Conservation (phyloP, 2,797 vertebrate genomes). For the Agapornis canus region DNA sequence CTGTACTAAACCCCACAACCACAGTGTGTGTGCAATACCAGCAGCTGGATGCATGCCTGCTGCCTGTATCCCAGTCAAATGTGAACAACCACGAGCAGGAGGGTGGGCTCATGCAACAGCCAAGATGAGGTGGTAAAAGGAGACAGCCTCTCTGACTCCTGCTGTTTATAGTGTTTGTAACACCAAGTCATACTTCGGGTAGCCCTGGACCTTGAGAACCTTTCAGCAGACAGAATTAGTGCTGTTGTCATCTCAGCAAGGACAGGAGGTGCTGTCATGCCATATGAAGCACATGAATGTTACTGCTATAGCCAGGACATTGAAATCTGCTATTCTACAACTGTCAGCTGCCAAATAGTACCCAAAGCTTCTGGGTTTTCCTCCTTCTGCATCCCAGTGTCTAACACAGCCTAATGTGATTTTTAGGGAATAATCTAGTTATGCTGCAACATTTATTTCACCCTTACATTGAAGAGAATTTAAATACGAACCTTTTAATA, state of each 20-base stretch:
- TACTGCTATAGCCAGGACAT: not conserved
- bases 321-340: not conserved
- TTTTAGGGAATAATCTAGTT: slow-evolving; percentile 37
- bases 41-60: fast-evolving
- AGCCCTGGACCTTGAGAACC: not conserved
- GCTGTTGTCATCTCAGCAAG: not conserved
- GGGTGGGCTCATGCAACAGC: not conserved
- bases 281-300: not conserved
- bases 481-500: slow-evolving; percentile 27
- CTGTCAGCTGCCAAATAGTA: not conserved
- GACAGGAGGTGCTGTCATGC: not conserved
- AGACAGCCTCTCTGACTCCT: not conserved
- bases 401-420: not conserved
- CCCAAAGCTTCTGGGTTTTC: not conserved
- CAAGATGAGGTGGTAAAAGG: not conserved
- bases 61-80: not conserved
- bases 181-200: not conserved
- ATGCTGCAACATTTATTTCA: slow-evolving; percentile 30
- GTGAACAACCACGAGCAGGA: not conserved
- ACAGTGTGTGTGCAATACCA: fast-evolving
- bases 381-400: not conserved
- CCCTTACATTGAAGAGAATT: slow-evolving; percentile 26
- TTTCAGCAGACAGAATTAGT: not conserved
- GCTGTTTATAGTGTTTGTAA: not conserved
- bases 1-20: not conserved